phyloP scores from a whole-genome alignment of 2,113 vertebrate species.

The Nicator chloris region DNA sequence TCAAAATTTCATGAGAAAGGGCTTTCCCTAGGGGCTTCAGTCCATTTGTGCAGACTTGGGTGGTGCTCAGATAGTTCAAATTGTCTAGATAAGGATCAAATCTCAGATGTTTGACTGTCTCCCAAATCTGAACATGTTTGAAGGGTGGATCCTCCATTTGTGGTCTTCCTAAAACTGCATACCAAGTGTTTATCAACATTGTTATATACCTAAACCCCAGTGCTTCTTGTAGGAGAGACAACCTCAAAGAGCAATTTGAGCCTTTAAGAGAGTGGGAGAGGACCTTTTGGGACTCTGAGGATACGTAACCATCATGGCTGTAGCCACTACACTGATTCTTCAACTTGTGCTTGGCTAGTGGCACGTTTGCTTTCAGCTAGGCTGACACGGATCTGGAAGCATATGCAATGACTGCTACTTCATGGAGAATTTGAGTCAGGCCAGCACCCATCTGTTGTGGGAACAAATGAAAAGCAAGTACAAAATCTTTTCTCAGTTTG shows the following conservation, averaged over 20 bases:
- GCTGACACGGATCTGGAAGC: neutral
- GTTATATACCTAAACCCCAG: neutral
- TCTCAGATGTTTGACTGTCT: neutral
- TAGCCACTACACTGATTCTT: neutral
- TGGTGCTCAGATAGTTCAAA: conserved; percentile 11
- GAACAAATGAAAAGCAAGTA: conserved; percentile 53
- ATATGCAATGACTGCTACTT: conserved; percentile 37
- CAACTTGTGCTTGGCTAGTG: neutral
- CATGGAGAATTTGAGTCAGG: conserved; percentile 35
- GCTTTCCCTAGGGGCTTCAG: conserved; percentile 5
- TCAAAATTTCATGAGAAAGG: conserved; percentile 47
- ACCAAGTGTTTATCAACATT: neutral
- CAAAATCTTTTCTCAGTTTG: conserved; percentile 47
- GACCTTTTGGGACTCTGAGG: neutral
- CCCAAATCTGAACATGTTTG: conserved; percentile 11
- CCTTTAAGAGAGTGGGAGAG: neutral
- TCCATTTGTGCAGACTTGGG: conserved; percentile 30
- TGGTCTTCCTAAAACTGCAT: neutral
- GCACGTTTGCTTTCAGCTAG: neutral
- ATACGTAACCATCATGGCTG: no score
- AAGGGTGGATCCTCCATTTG: neutral
- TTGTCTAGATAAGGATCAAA: conserved; percentile 36
- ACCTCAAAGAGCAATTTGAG: neutral
- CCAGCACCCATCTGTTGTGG: conserved; percentile 50
- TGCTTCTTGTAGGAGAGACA: neutral